Base-by-base conservation (phyloP, 2,888 invertebrate species). In the Catocala nupta region DNA sequence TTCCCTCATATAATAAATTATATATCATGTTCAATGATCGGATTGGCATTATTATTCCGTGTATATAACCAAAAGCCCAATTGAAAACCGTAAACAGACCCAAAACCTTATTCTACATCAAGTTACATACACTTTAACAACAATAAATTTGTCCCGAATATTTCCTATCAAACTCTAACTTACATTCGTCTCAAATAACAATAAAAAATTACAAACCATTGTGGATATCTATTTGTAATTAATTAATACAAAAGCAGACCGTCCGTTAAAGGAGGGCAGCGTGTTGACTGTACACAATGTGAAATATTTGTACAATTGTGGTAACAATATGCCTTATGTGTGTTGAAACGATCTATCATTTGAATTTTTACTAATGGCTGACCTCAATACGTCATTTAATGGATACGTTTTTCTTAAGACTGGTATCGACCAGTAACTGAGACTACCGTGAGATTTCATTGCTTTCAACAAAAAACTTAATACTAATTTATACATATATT, bases 241-340 rank as follows among this genome's bases (percentile, higher is more conserved):
- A 65, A 69, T 66, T 56, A 56, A 52, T 63, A 83, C 78, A 80
- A 82, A 75, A 72, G 71, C 56, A 39, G 66, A 66, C 75, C 78
- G 81, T 80, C 75, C 59, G 34, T 7, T 55, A 13, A 25, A 56
- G 71, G 84, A 82, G 63, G 77, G 71, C 84, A 80, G 51, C 80
- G 73, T 36, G 60, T 55, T 53, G 36, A 60, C 53, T 48, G 53
- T 55, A 69, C 66, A 75, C 65, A 77, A 61, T 49, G 50, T 50
- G 62, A 57, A 71, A 66, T 86, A 73, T 88, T 88, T 87, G 77
- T 58, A 80, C 88, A 88, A 81, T 72, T 88, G 88, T 75, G 47
- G 57, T 11, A 48, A 34, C 9, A 39, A 39, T 7, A 39, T 8
- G 36, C 6, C 36, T 39, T 7, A 39, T 39, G 36, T 52, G 9